Conservation (phyloP, 2,797 vertebrate genomes). For the Microctenopoma lineatum region DNA sequence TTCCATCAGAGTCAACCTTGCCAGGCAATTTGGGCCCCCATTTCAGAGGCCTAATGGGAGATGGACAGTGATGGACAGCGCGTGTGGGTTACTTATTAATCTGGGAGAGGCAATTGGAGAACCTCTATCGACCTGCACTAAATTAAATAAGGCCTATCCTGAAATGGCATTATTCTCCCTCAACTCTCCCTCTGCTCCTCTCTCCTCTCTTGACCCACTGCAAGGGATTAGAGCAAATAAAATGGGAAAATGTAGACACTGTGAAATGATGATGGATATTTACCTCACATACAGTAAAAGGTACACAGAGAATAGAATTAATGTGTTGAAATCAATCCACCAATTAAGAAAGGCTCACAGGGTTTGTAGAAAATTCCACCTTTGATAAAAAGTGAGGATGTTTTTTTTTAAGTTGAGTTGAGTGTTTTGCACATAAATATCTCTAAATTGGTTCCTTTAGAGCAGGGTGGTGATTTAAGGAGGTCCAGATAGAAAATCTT, state of each 20-base stretch:
- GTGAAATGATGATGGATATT: constrained; percentile 77
- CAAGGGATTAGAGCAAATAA: constrained; percentile 80
- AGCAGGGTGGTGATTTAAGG: no score
- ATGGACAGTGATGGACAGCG: constrained; percentile 88
- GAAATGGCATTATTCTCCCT: constrained; percentile 85
- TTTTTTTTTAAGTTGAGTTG: no score
- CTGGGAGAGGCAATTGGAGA: constrained; percentile 86
- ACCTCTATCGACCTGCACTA: constrained; percentile 87
- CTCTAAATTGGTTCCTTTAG: not conserved
- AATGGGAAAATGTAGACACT: constrained; percentile 70
- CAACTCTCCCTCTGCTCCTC: constrained; percentile 73
- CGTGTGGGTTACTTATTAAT: constrained; percentile 89
- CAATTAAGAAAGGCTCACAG: constrained; percentile 22
- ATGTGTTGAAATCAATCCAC: constrained; percentile 49
- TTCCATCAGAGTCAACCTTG: constrained; percentile 82
- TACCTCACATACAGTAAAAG: constrained; percentile 60
- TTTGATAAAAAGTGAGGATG: no score
- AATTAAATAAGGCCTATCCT: constrained; percentile 87
- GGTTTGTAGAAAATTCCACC: not conserved
- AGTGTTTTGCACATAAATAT: not conserved
- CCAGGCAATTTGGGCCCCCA: constrained; percentile 83
- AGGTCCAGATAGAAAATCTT: no score
- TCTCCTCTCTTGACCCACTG: constrained; percentile 63
- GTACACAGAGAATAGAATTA: constrained; percentile 28
- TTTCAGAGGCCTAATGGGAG: constrained; percentile 86